Percentiles rank a stretch among this genome's conserved stretches.
phyloP scores from a whole-genome alignment of 2,797 vertebrate genomes.

The Discoglossus pictus region DNA sequence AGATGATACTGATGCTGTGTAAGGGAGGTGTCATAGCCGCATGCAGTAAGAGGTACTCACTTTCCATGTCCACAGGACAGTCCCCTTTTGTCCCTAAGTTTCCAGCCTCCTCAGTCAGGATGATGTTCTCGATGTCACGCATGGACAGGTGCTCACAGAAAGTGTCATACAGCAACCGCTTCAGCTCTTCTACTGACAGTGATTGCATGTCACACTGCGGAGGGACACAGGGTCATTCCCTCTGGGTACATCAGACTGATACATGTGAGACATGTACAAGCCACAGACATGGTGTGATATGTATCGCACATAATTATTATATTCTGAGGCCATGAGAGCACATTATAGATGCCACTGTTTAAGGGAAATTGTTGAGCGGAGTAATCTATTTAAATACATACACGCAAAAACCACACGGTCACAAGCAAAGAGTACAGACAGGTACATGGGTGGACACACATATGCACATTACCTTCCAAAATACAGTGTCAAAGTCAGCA shows the following conservation, averaged over 20 bases:
- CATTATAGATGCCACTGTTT: too few relatives aligned
- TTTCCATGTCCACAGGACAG: conserved; percentile 94
- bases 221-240: conserved; percentile 22
- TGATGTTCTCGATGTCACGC: conserved; percentile 99
- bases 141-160: conserved; percentile 98
- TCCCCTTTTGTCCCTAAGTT: conserved; percentile 91
- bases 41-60: too few relatives aligned
- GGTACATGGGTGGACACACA: background rate
- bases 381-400: background rate
- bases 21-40: background rate
- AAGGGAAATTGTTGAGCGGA: too few relatives aligned
- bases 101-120: conserved; percentile 96
- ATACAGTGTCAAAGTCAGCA: conserved; percentile 94
- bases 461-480: conserved; percentile 88
- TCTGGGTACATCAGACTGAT: background rate
- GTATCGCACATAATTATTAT: too few relatives aligned
- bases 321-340: too few relatives aligned
- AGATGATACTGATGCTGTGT: too few relatives aligned
- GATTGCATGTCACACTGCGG: conserved; percentile 97
- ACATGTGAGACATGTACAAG: conserved; percentile 7
- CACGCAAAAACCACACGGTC: background rate
- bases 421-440: background rate
- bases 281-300: background rate
- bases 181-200: conserved; percentile 94
- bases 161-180: conserved; percentile 92